Percentiles rank a stretch among this genome's conserved stretches.
Conservation (phyloP, 2,888 invertebrate species). For the Athalia circularis region DNA sequence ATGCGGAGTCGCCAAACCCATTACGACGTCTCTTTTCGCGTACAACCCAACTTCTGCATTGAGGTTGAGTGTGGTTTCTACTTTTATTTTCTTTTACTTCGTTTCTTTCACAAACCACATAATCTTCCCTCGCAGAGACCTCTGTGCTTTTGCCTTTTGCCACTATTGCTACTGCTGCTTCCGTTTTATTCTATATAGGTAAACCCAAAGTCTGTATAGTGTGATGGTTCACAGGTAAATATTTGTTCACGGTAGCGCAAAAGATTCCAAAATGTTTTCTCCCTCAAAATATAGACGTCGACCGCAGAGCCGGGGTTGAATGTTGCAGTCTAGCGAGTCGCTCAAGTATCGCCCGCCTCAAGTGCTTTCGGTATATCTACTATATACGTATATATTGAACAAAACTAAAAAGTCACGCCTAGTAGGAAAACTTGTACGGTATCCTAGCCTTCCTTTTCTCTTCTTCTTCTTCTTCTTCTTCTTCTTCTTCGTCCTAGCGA, state of each 20-base stretch:
- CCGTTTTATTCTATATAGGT: not conserved
- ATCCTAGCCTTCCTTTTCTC: not conserved
- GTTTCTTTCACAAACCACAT: conserved; percentile 8
- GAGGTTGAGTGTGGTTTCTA: conserved; percentile 2
- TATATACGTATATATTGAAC: not conserved
- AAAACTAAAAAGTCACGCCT: not conserved
- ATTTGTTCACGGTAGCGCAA: conserved; percentile 16
- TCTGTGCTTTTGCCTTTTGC: not conserved
- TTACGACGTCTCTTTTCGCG: not conserved
- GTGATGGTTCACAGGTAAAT: conserved; percentile 28
- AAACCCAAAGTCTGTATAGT: conserved; percentile 5
- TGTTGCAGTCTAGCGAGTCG: not conserved
- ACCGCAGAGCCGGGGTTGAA: not conserved
- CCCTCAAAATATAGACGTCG: conserved; percentile 6
- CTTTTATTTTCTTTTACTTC: conserved; percentile 26
- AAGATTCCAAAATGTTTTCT: conserved; percentile 33
- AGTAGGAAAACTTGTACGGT: conserved; percentile 9
- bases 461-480: conserved; percentile 1
- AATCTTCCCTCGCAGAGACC: not conserved
- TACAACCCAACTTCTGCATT: conserved; percentile 21
- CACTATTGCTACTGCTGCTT: not conserved
- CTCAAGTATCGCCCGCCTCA: conserved; percentile 21
- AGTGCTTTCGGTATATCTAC: conserved; percentile 11
- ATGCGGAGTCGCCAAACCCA: not conserved
- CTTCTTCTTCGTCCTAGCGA: not conserved